phyloP scores from a whole-genome alignment of 2,797 vertebrate species.

The Sebastes jordani region DNA sequence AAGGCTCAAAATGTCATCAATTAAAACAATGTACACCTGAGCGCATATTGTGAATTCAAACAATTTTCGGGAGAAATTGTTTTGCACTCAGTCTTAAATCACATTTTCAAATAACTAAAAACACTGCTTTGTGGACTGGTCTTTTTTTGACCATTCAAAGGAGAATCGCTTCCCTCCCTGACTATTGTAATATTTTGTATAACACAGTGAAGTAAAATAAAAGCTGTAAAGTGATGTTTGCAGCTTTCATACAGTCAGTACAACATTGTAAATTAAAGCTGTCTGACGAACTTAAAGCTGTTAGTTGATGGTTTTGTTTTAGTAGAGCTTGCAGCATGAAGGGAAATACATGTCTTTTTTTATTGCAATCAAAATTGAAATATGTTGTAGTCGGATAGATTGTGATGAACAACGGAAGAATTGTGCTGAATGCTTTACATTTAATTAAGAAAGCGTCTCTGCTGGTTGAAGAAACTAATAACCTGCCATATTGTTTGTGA shows the following conservation, averaged over 20 bases:
- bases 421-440: neutral
- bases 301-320: neutral
- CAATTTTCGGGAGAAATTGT: neutral
- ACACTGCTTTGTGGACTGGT: neutral
- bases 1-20: neutral
- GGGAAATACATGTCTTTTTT: neutral
- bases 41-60: neutral
- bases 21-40: neutral
- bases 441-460: neutral
- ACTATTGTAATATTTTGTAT: neutral
- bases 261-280: neutral
- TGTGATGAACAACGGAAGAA: neutral
- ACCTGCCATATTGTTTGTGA: neutral
- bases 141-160: neutral
- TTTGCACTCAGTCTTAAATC: neutral
- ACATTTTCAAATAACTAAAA: neutral
- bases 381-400: neutral
- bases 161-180: neutral
- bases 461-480: neutral
- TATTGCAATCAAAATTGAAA: neutral
- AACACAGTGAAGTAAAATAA: neutral
- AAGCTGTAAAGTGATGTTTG: neutral
- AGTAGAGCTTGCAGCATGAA: neutral
- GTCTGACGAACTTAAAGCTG: neutral
- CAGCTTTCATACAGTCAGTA: neutral